Evolutionary conservation across 2,888 invertebrate genomes (phyloP), one percentile per base, ranked within the genome.

Genomic region (Hoplodrina blanda): DNA sequence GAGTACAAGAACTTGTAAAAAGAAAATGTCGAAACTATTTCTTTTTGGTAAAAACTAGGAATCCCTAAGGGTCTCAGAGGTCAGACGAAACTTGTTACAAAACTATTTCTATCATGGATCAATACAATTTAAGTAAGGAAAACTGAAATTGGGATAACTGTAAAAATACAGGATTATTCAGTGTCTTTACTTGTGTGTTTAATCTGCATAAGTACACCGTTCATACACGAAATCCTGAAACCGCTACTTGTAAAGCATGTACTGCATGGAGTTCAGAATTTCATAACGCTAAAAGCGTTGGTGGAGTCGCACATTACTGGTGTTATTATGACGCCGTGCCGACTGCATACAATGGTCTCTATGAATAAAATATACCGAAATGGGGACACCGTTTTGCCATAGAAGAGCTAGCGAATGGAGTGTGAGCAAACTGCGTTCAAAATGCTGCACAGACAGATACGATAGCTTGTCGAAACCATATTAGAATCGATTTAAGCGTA

Each of bases 321-420:
- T 80, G 85, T 83, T 82, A 84, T 85, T 85, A 83, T 84, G 75
- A 78, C 69, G 66, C 71, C 44, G 56, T 59, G 76, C 65, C 69
- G 76, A 67, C 73, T 74, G 80, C 83, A 87, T 81, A 87, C 87
- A 88, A 90, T 90, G 86, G 82, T 72, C 69, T 62, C 82, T 73
- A 88, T 91, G 91, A 91, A 91, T 92, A 91, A 91, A 87, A 89
- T 91, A 89, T 89, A 77, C 80, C 72, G 83, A 83, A 88, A 88
- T 74, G 84, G 74, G 88, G 83, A 73, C 85, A 85, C 68, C 62
- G 76, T 70, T 60, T 20, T 63, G 56, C 52, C 65, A 61, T 15
- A 7, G 69, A 74, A 30, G 30, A 61, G 50, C 6, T 13, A 56
- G 17, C 7, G 20, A 59, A 68, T 77, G 73, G 46, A 77, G 62